Percentiles rank a stretch among this genome's conserved stretches.
These are phyloP conservation scores for Cossypha niveicapilla DNA, from an alignment of 2,797 vertebrate genomes.

Conservation along the genomic window DNA sequence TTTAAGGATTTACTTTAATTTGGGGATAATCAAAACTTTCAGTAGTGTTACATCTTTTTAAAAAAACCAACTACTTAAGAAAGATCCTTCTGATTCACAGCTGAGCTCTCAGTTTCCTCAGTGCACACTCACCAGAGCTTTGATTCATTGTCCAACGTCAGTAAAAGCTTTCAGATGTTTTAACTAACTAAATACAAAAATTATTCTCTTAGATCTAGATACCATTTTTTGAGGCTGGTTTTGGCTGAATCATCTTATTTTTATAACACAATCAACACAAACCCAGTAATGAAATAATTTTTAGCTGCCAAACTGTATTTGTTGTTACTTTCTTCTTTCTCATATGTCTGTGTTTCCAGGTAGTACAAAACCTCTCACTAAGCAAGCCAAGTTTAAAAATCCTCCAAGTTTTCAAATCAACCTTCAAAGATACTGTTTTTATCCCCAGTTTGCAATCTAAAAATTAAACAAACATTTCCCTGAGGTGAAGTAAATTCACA, in stretches of 20 bases:
- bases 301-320: background rate
- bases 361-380: background rate
- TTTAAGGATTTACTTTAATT: background rate
- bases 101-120: background rate
- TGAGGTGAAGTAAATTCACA: slow-evolving; percentile 45
- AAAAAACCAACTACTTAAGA: background rate
- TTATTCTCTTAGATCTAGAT: background rate
- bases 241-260: slow-evolving; percentile 3
- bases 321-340: slow-evolving; percentile 1
- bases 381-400: slow-evolving; percentile 2
- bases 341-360: background rate
- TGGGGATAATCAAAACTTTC: background rate
- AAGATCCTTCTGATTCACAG: background rate
- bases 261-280: background rate
- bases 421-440: slow-evolving; percentile 39
- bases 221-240: background rate
- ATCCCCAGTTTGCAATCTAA: slow-evolving; percentile 5
- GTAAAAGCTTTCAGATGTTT: slow-evolving; percentile 31
- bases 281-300: background rate
- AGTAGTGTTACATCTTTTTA: background rate
- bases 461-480: slow-evolving; percentile 59
- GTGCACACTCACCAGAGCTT: background rate
- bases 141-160: background rate
- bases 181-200: slow-evolving; percentile 22
- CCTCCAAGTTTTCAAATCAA: slow-evolving; percentile 23